Evolutionary conservation across 2,113 vertebrate genomes (phyloP).

Genomic region (Anhinga anhinga): DNA sequence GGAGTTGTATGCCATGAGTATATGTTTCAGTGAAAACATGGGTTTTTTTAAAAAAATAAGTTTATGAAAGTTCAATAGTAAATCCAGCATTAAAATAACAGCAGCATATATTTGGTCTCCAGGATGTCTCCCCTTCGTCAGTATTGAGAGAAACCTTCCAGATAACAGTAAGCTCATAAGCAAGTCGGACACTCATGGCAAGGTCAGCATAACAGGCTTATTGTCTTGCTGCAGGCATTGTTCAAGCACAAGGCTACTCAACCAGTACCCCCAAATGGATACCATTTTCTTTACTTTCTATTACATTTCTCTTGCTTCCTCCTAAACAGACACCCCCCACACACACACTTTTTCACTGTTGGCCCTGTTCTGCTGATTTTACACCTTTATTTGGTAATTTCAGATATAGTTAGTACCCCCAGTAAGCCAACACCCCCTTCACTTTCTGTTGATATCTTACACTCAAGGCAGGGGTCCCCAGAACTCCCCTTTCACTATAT

Average conservation of each 20-base stretch:
- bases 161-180: not conserved
- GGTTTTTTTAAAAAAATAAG: not conserved
- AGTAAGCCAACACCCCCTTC: not conserved
- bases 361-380: not conserved
- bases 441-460: not conserved
- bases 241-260: not conserved
- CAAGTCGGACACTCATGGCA: not conserved
- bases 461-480: too few relatives aligned
- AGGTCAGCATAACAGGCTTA: not conserved
- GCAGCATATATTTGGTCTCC: not conserved
- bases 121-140: not conserved
- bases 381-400: not conserved
- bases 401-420: not conserved
- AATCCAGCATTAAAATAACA: not conserved
- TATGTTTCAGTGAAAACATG: not conserved
- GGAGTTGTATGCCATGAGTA: not conserved
- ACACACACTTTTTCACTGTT: not conserved
- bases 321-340: not conserved
- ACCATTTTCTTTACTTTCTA: not conserved
- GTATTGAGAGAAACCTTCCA: not conserved
- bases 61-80: not conserved
- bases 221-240: not conserved
- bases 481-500: not conserved
- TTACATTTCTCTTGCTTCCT: not conserved
- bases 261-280: not conserved